phyloP scores from a whole-genome alignment of 2,797 vertebrate species.

The Urophycis tenuis region DNA sequence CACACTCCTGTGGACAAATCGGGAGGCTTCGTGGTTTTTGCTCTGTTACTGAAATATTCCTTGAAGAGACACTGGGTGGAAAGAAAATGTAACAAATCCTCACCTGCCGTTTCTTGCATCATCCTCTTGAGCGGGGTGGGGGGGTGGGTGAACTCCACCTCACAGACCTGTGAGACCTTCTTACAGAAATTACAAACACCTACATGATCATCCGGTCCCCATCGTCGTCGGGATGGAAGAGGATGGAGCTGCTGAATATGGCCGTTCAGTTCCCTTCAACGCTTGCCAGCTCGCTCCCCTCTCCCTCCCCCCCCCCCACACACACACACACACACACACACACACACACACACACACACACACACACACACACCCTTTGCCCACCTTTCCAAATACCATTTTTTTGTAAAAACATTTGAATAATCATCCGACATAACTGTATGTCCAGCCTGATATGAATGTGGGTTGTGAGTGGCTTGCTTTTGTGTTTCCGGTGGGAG shows the following conservation, averaged over 20 bases:
- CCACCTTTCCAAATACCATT: neutral
- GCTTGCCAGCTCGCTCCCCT: constrained; percentile 5
- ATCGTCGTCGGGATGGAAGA: constrained; percentile 29
- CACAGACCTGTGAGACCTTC: constrained; percentile 46
- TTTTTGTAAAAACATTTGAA: constrained; percentile 35
- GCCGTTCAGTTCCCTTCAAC: constrained; percentile 29
- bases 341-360: too few relatives aligned
- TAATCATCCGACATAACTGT: constrained; percentile 44
- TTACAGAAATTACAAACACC: neutral
- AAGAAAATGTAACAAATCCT: constrained; percentile 51
- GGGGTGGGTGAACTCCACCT: constrained; percentile 41
- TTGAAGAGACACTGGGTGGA: constrained; percentile 8
- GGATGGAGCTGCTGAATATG: constrained; percentile 30
- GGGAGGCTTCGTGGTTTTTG: constrained; percentile 44
- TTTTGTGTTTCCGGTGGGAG: constrained; percentile 29
- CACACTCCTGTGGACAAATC: constrained; percentile 69
- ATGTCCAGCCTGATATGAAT: constrained; percentile 40
- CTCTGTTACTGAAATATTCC: constrained; percentile 65
- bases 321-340: too few relatives aligned
- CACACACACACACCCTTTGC: neutral
- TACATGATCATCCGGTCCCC: constrained; percentile 39
- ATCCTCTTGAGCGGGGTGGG: constrained; percentile 32
- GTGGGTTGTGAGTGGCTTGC: constrained; percentile 10
- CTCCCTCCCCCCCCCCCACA: constrained; percentile 23
- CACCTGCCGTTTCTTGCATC: constrained; percentile 46